Base-by-base conservation (phyloP, 2,113 vertebrate species). In the Microtus ochrogaster region DNA sequence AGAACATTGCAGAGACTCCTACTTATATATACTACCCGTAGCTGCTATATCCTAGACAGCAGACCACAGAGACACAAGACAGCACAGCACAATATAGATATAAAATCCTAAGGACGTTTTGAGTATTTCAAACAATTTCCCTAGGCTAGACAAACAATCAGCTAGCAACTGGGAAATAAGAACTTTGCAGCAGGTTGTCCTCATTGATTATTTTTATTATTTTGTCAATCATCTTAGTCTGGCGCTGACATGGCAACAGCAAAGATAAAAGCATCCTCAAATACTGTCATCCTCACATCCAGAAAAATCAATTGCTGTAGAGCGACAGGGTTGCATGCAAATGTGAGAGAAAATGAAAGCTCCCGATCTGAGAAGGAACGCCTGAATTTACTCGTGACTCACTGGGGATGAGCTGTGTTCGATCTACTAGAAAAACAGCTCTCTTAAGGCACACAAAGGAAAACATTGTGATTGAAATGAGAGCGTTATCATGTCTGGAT, bases 381-480 rank as follows among this genome's bases (percentile, higher is more conserved):
- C 49, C 52, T 52, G 70, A 72, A 83, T 96, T 95, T 92, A 92
- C 89, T 94, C 92, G 30, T 76, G 89, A 89, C 92, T 96, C 82
- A 49, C 82, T 70, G 78, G 30, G 44, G 79, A 83, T 74, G 61
- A 95, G 39, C 86, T 74, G 52, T 33, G 61, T 90, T 95, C 93
- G 91, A 91, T 93, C 78, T 95, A 91, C 79, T 89, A 95, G 85
- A 91, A 96, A 85, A 91, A 89, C 61, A 55, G 55, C 89, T 94
- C 78, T 90, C 30, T 91, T 94, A 94, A 91, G 91, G 83, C 33
- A 94, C 4, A 58, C 0, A 8, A 90, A 92, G 52, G 68, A 94
- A 94, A 97, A 95, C 63, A 85, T 36, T 83, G 33, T 92, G 78
- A 97, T 94, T 90, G 95, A 94, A 97, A 95, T 85, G 66, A 89